These are phyloP conservation scores for Synodontis membranacea DNA, from an alignment of 2,113 vertebrate species.

Conservation along the genomic window DNA sequence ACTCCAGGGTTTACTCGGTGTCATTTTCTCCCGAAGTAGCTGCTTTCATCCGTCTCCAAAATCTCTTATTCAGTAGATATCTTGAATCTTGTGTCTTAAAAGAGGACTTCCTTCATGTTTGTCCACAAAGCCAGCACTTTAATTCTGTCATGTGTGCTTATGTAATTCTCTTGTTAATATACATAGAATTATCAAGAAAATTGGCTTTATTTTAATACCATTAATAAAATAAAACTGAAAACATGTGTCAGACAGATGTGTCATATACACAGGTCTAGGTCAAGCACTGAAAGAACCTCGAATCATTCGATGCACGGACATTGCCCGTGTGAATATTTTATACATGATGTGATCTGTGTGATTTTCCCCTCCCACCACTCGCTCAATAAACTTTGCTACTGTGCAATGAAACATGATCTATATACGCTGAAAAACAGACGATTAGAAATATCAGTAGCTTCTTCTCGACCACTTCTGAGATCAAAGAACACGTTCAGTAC, in stretches of 20 bases:
- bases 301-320: constrained; percentile 56
- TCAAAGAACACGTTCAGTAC: not conserved
- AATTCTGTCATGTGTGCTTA: constrained; percentile 48
- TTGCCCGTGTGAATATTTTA: constrained; percentile 56
- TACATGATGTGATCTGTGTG: not conserved
- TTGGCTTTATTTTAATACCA: constrained; percentile 37
- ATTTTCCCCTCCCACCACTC: not conserved
- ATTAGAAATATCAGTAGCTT: not conserved
- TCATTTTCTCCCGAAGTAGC: not conserved
- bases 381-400: constrained; percentile 20
- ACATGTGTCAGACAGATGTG: not conserved
- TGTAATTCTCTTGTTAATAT: constrained; percentile 25
- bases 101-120: constrained; percentile 47
- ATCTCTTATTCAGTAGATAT: constrained; percentile 4
- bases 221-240: not conserved
- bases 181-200: constrained; percentile 26
- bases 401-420: constrained; percentile 50
- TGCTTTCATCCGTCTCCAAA: not conserved
- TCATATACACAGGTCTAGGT: constrained; percentile 47
- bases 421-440: not conserved
- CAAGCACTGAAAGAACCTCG: constrained; percentile 60
- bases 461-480: not conserved
- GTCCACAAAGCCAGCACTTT: constrained; percentile 47
- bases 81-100: constrained; percentile 50
- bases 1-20: not conserved